Evolutionary conservation across 2,797 vertebrate genomes (phyloP), one percentile per base, ranked within the genome.

Genomic region (Enteromius fasciolatus): DNA sequence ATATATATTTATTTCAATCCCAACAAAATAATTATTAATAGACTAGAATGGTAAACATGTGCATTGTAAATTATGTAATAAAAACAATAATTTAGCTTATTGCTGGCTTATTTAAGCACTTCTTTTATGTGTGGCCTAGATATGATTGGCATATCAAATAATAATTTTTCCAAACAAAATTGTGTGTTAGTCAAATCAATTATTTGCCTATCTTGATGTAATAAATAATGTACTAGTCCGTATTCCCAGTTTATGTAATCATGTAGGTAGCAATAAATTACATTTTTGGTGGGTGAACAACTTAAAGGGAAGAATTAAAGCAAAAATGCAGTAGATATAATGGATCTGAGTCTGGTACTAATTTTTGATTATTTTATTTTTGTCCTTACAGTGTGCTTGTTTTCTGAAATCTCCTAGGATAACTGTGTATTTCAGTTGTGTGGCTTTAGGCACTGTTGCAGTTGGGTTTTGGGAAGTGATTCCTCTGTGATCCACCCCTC

Each of bases 401-500:
- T 20, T 59, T 61, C 54, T 20, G 18, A 44, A 63, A 48, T 61
- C 52, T 72, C 7, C 3, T 36, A 18, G 33, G 20, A 48, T 23
- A 61, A 20, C 2, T 61, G 39, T 80, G 52, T 80, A 59, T 70
- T 73, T 63, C 14, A 63, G 28, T 41, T 6, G 7, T 75, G 69
- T 48, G 8, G 33, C 66, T 17, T 25, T 17, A 61, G 25, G 36
- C 39, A 15, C 61, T 82, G 41, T 67, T 57, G 23, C 52, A 54
- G 41, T 28, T 84, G 77, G 74, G 54, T 76, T 80, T 63, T 66
- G 73, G 31, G 44, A 75, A 84, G 77, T 6, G 78, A 81, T 78
- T 89, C 79, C 85, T 84, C 36, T 61, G 54, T 75, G 81, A 75
- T 75, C 28, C 63, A 36, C 82, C 78, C 86, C 77, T 83, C 84